Evolutionary conservation across 2,888 invertebrate species (phyloP).

Genomic region (Calameuta pallipes): DNA sequence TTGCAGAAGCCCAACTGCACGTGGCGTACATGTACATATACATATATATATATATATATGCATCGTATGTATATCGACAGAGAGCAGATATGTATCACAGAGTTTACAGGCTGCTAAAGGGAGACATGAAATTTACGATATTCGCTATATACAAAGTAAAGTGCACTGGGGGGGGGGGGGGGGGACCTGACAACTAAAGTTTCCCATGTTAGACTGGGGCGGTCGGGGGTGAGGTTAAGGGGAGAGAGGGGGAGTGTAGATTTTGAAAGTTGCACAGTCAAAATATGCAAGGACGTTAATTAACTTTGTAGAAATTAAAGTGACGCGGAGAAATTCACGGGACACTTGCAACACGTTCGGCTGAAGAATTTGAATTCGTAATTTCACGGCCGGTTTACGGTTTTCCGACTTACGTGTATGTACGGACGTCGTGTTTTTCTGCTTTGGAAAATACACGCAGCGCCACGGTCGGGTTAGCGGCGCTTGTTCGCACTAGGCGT

Average conservation of each 20-base stretch:
- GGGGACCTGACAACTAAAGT: neutral
- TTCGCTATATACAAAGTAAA: neutral
- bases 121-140: neutral
- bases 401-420: too few species aligned
- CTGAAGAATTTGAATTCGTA: neutral
- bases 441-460: too few species aligned
- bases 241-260: rapidly evolving
- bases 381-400: neutral
- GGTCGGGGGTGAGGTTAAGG: too few species aligned
- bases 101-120: neutral
- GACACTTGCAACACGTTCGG: neutral
- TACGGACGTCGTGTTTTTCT: too few species aligned
- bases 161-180: neutral
- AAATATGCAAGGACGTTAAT: neutral
- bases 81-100: neutral
- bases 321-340: neutral
- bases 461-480: too few species aligned
- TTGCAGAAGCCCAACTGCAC: neutral
- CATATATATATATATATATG: too few species aligned
- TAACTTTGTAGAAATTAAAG: neutral
- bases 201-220: neutral
- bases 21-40: neutral
- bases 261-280: neutral
- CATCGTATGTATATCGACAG: neutral
- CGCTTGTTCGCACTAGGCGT: too few species aligned